Base-by-base conservation (phyloP, 1,140 invertebrate genomes). In the Cyrtorhinus lividipennis region DNA sequence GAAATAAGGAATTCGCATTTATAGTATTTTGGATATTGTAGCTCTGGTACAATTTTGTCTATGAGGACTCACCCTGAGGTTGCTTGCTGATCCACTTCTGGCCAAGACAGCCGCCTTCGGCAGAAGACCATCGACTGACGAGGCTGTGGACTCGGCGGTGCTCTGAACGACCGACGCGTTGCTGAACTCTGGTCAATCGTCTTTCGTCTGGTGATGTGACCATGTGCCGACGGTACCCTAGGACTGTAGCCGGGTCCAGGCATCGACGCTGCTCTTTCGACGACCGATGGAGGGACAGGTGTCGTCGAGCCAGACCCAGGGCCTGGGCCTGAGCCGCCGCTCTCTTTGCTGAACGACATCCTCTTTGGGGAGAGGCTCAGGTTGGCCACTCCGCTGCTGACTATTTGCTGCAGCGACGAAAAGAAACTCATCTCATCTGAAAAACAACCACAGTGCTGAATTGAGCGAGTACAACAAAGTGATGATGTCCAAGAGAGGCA, bases 31-130 rank as follows among this genome's bases (percentile, higher is more conserved):
- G n/a, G n/a, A n/a, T n/a, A n/a, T n/a, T n/a, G n/a, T n/a, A n/a
- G n/a, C n/a, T n/a, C n/a, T n/a, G n/a, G n/a, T n/a, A n/a, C n/a
- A n/a, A n/a, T n/a, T n/a, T n/a, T n/a, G n/a, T n/a, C n/a, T n/a
- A n/a, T n/a, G n/a, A n/a, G n/a, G n/a, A n/a, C 81, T 83, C 75
- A 87, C 86, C 85, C 84, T 1, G 85, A 87, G 63, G 84, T 83
- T 25, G 86, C 84, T 62, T 84, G 82, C 68, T 83, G 83, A 70
- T 88, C 85, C n/a, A 88, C 81, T 71, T 88, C 86, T 1, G 85
- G 86, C 86, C 85, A 88, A 2, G 85, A 87, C n/a, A 83, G 77
- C 56, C 85, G 76, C 27, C 85, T 75, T 59, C 84, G 81, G 71
- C 85, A 88, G 71, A 88, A 88, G 70, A 83, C 81, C 15, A 74